Evolutionary conservation across 2,888 invertebrate genomes (phyloP), one percentile per base, ranked within the genome.

Genomic region (Eristalis intricaria): DNA sequence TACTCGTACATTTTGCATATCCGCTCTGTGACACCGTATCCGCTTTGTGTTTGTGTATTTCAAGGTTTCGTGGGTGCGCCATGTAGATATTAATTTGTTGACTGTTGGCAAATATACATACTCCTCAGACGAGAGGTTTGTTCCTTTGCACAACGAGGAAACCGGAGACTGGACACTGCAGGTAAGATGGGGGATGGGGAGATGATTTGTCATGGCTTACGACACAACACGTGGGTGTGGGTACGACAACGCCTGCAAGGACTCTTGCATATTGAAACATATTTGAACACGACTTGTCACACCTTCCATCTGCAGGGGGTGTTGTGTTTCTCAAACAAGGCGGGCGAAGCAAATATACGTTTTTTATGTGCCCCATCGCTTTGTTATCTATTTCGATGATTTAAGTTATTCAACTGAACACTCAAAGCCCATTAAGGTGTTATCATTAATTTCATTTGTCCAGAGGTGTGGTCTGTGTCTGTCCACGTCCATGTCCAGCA

Each of bases 21-120:
- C 32, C 32, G 26, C 11, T 13, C 7, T 65, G 66, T 66, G 56
- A 8, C 2, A 73, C 35, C 60, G 8, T 26, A 64, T 43, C 22
- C 22, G 40, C 22, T 43, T 19, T 13, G 22, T 50, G 50, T 1
- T 10, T 58, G 7, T 26, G 5, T 40, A 19, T 75, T 78, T 60
- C 0, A 11, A 90, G 89, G 89, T 90, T 26, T 90, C 90, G 66
- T 90, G 90, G 90, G 88, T 90, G 1, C 89, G 90, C 8, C 90
- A 90, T 70, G 82, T 86, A 68, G 90, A 90, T 68, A 90, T 90
- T 23, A 89, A 90, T 84, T 88, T 90, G 71, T 50, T 90, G 19
- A 90, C 90, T 2, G 89, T 90, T 56, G 90, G 90, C 10, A 81
- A 89, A 74, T 90, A 89, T 35, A 89, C 90, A 35, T 90, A 90